These are phyloP conservation scores for Boulengeromyrus knoepffleri DNA, from an alignment of 2,113 vertebrate species.

Conservation along the genomic window DNA sequence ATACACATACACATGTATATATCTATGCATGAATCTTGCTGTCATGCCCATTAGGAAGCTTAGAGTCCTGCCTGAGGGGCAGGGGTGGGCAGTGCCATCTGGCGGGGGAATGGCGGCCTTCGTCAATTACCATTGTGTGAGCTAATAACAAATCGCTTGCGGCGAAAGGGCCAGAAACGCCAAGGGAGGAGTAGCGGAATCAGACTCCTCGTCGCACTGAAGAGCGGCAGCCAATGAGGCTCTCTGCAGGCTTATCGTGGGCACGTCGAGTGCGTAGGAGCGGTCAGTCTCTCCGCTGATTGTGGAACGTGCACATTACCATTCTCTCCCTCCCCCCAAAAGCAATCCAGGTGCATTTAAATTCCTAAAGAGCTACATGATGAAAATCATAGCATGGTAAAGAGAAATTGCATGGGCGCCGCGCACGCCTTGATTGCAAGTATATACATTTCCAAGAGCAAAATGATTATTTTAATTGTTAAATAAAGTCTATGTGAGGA, in stretches of 20 bases:
- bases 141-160: neutral
- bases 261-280: neutral
- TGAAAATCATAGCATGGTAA: neutral
- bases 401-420: neutral
- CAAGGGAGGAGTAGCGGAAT: neutral
- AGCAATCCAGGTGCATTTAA: too few relatives aligned
- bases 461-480: neutral
- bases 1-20: neutral
- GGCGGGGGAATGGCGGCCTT: neutral
- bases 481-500: neutral
- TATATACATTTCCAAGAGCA: neutral
- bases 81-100: neutral
- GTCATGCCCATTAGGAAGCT: slow-evolving; percentile 51
- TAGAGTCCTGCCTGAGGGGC: slow-evolving; percentile 34
- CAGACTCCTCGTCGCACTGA: neutral
- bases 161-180: too few relatives aligned
- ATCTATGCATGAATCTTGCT: slow-evolving; percentile 28
- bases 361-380: neutral
- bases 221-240: neutral
- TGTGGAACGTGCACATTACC: neutral
- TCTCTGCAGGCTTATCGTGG: neutral
- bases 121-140: neutral
- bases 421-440: neutral
- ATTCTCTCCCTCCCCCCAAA: neutral
- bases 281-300: neutral